Conservation (phyloP, 2,888 invertebrate species). For the Salpingus planirostris region DNA sequence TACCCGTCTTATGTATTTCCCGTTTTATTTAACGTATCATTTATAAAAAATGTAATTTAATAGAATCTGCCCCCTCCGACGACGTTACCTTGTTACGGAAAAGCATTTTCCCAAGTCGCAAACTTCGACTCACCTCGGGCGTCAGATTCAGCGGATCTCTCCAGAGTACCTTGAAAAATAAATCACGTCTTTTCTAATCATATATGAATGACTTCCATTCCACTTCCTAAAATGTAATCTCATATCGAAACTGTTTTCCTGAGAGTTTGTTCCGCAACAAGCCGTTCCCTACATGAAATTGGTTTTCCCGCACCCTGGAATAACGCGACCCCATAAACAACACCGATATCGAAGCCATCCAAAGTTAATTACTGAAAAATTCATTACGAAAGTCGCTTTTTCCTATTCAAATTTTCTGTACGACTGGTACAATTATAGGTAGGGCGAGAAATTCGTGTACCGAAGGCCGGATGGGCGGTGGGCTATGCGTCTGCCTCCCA, state of each 20-base stretch:
- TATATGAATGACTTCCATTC: constrained; percentile 21
- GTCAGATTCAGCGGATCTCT: constrained; percentile 18
- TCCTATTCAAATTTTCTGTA: too few relatives aligned
- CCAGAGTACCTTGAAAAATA: constrained; percentile 21
- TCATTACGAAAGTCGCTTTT: too few relatives aligned
- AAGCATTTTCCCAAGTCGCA: constrained; percentile 21
- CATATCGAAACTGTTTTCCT: constrained; percentile 5
- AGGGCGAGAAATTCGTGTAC: too few relatives aligned
- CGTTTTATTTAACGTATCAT: constrained; percentile 21
- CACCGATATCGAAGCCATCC: too few relatives aligned
- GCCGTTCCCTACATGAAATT: constrained; percentile 1
- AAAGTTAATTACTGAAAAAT: too few relatives aligned
- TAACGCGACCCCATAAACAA: too few relatives aligned
- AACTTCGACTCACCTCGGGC: constrained; percentile 22
- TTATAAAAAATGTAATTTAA: constrained; percentile 25
- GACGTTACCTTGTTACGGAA: constrained; percentile 22
- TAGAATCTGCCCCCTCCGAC: constrained; percentile 17
- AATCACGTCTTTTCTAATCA: constrained; percentile 23
- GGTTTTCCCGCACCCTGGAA: too few relatives aligned
- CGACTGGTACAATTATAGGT: too few relatives aligned
- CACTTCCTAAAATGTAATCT: constrained; percentile 11
- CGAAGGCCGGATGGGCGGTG: too few relatives aligned
- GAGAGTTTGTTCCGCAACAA: not conserved
- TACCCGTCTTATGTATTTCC: constrained; percentile 18
- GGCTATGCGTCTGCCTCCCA: too few relatives aligned